Evolutionary conservation across 2,113 vertebrate species (phyloP).

Genomic region (Apteryx mantelli): DNA sequence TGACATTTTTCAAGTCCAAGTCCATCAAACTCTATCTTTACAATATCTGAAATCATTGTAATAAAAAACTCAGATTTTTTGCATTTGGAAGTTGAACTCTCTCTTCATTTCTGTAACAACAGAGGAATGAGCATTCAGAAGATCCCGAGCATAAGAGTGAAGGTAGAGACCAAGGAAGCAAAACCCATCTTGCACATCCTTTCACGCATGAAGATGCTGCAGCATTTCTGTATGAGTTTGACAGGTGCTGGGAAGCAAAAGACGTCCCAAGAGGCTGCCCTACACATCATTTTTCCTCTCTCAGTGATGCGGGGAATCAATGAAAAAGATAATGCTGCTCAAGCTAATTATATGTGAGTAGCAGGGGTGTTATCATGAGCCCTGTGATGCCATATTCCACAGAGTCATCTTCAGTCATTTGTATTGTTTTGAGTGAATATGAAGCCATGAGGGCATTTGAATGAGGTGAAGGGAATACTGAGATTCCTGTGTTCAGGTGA

Average conservation of each 20-base stretch:
- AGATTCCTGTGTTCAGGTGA: constrained; percentile 1
- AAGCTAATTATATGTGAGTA: not conserved
- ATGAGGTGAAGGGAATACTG: not conserved
- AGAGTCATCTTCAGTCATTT: not conserved
- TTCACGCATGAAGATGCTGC: not conserved
- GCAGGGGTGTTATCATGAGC: not conserved
- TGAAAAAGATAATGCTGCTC: not conserved
- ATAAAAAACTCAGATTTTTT: not conserved
- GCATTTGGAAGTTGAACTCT: not conserved
- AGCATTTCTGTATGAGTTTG: not conserved
- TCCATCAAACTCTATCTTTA: not conserved
- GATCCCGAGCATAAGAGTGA: not conserved
- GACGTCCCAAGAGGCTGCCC: not conserved
- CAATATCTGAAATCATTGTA: not conserved
- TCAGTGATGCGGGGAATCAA: not conserved
- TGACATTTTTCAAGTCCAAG: not conserved
- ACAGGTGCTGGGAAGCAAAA: not conserved
- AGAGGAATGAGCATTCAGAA: not conserved
- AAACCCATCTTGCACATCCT: fast-evolving
- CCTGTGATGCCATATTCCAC: not conserved
- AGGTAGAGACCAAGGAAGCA: not conserved
- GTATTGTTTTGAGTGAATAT: not conserved
- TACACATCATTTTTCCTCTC: not conserved
- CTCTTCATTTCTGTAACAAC: not conserved
- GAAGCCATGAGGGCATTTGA: not conserved